Evolutionary conservation across 2,888 invertebrate genomes (phyloP), one percentile per base, ranked within the genome.

Genomic region (Chydorus sphaericus): DNA sequence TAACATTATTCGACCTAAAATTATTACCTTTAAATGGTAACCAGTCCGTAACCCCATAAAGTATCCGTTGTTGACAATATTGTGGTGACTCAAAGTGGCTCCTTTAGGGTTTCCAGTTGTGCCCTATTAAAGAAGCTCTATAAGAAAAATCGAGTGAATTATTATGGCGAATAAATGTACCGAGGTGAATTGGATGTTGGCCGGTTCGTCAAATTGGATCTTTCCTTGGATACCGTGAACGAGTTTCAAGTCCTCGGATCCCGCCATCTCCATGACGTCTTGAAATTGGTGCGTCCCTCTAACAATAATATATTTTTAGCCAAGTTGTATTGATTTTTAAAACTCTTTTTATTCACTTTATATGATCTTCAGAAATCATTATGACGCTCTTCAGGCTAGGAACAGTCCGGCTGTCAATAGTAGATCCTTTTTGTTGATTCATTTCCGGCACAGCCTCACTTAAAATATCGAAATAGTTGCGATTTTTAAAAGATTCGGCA

Each of bases 101-200:
- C 69, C 71, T 59, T 73, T 73, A 2, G 73, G 72, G 54, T 63
- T 65, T 6, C 73, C 72, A 8, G 73, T 72, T 4, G 73, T 73
- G 31, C 73, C 73, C 70, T 71, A 56, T 23, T 8, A 33, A 33
- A 33, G 8, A 23, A 37, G 33, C 28, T 3, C 3, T 48, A 30
- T 29, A 37, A 36, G 16, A 31, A 58, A 37, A 48, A 31, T n/a
- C n/a, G n/a, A n/a, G n/a, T n/a, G n/a, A n/a, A n/a, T n/a, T n/a
- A 18, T 55, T 31, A 16, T 26, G 48, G 36, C 28, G 38, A 53
- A 54, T 29, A 20, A 54, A 65, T 67, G 65, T 66, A 76, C 77
- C 1, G 89, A 90, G 1, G 89, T 88, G 65, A 88, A 89, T 66
- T 87, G 80, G 61, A 92, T 81, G 66, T 84, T 86, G 62, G 78